A percentile compares a stretch with the other conserved stretches of the same genome.
phyloP scores from a whole-genome alignment of 2,113 vertebrate species.

The Pitta sordida region DNA sequence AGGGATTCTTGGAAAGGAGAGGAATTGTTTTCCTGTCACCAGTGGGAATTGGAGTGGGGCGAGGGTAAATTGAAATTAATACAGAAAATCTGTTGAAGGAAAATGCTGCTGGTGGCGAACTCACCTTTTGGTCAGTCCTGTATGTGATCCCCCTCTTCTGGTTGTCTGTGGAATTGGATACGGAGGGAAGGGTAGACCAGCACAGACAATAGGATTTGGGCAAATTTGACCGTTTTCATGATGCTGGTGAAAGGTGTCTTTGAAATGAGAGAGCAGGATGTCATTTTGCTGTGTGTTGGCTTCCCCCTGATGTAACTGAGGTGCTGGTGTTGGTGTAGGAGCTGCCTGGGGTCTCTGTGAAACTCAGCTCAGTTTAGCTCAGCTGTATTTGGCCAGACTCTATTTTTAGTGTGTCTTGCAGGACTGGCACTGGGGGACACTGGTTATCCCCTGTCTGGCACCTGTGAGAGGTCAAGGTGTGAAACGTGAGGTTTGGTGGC shows the following conservation, averaged over 20 bases:
- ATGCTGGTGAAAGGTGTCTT: not conserved
- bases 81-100: not conserved
- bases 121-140: not conserved
- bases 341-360: not conserved
- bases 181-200: fast-evolving
- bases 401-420: not conserved
- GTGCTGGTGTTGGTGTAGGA: not conserved
- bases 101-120: not conserved
- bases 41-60: not conserved
- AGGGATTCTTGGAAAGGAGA: not conserved
- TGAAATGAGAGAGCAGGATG: not conserved
- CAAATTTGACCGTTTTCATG: not conserved
- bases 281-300: fast-evolving
- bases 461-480: not conserved
- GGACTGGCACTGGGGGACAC: not conserved
- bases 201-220: not conserved
- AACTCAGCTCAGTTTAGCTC: not conserved
- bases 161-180: not conserved
- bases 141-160: conserved; percentile 59
- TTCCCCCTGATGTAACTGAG: fast-evolving
- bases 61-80: not conserved
- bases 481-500: not conserved
- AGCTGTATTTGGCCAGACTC: fast-evolving
- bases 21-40: not conserved
- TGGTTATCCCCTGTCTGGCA: not conserved